A percentile compares a stretch with the other conserved stretches of the same genome.
phyloP scores from a whole-genome alignment of 2,797 vertebrate genomes.

The Sebastes wilsoni region DNA sequence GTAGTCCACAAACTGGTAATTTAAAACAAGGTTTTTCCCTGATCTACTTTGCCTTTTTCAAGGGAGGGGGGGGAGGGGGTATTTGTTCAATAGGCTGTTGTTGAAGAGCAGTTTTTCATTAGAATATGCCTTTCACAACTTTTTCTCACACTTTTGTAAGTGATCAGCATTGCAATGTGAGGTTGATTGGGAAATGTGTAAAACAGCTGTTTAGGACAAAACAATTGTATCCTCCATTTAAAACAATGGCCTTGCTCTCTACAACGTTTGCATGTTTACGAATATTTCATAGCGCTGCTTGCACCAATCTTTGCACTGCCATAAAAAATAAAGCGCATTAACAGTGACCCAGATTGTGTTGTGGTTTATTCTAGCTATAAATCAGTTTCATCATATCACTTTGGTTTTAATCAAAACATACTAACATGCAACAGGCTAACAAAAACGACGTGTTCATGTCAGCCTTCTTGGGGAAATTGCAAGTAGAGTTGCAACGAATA shows the following conservation, averaged over 20 bases:
- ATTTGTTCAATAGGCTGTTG: constrained; percentile 1
- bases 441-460: background rate
- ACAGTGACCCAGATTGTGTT: constrained; percentile 3
- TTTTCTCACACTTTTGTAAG: constrained; percentile 16
- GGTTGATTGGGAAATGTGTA: background rate
- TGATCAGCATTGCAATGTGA: constrained; percentile 5
- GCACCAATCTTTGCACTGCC: background rate
- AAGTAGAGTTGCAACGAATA: background rate
- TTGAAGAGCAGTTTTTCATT: background rate
- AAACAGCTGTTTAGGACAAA: constrained; percentile 12
- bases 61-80: background rate
- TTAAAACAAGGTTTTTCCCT: background rate
- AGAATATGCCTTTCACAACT: background rate
- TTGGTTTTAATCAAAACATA: constrained; percentile 1
- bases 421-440: background rate
- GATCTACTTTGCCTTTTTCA: background rate
- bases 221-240: constrained; percentile 2
- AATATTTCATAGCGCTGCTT: constrained; percentile 3
- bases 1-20: background rate
- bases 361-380: constrained; percentile 3
- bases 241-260: constrained; percentile 8
- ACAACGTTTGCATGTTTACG: constrained; percentile 6
- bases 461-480: background rate
- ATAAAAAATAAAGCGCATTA: background rate
- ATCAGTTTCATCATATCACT: background rate